These are phyloP conservation scores for Pelmatolapia mariae DNA, from an alignment of 2,113 vertebrate species.

Conservation along the genomic window DNA sequence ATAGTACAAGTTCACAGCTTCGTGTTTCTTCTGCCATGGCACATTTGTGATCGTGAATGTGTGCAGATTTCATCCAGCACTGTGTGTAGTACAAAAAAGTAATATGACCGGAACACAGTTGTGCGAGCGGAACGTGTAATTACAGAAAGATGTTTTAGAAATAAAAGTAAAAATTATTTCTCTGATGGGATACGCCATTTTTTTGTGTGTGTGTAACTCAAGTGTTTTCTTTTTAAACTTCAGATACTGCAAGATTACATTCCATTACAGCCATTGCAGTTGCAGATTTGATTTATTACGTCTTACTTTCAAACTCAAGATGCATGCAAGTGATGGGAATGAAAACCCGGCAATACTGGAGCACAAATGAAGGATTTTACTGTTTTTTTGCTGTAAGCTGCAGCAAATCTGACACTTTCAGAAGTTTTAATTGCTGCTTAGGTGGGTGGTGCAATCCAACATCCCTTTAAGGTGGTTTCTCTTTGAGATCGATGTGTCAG, in stretches of 20 bases:
- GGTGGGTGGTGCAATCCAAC: background rate
- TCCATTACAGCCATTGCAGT: background rate
- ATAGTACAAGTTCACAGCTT: background rate
- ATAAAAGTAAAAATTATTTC: slow-evolving; percentile 36
- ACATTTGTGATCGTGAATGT: background rate
- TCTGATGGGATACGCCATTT: background rate
- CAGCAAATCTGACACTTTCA: background rate
- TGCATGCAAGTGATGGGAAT: background rate
- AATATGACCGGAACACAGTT: background rate
- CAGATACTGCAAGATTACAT: background rate
- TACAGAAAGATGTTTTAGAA: slow-evolving; percentile 60
- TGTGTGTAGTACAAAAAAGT: slow-evolving; percentile 27
- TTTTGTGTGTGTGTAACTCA: background rate
- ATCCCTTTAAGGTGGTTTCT: background rate
- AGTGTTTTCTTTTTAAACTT: background rate
- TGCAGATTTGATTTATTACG: background rate
- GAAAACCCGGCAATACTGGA: background rate
- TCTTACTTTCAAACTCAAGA: background rate
- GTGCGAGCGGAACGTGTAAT: slow-evolving; percentile 35
- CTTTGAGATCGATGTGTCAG: background rate
- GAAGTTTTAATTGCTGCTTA: background rate
- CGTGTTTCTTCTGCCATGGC: background rate
- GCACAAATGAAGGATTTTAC: background rate
- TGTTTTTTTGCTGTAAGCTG: background rate
- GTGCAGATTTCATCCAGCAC: slow-evolving; percentile 29